Percentiles rank a stretch among this genome's conserved stretches.
phyloP scores from a whole-genome alignment of 2,797 vertebrate genomes.

The Paramormyrops hopkinsi region DNA sequence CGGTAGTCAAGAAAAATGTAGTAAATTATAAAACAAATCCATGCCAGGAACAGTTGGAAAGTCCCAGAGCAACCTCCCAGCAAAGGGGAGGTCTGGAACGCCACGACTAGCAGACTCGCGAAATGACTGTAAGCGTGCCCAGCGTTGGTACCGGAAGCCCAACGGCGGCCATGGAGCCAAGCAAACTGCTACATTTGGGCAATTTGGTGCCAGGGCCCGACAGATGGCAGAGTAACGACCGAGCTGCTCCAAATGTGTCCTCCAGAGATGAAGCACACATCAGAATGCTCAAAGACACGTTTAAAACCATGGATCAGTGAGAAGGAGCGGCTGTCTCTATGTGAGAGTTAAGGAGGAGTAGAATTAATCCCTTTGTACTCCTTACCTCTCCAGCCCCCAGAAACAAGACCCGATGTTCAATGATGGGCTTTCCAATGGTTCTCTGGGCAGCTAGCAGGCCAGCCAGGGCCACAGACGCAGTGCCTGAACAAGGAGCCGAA shows the following conservation, averaged over 20 bases:
- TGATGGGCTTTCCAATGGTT: conserved; percentile 71
- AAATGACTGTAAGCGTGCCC: background rate
- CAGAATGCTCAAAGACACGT: background rate
- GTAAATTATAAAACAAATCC: background rate
- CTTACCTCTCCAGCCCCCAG: conserved; percentile 92
- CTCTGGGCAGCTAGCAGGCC: conserved; percentile 84
- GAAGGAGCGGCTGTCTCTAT: background rate
- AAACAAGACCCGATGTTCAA: conserved; percentile 85
- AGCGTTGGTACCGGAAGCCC: background rate
- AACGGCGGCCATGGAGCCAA: background rate
- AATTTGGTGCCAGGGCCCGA: background rate
- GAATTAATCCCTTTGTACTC: background rate
- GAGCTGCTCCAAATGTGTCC: background rate
- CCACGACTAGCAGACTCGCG: background rate
- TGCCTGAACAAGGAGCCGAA: conserved; percentile 59
- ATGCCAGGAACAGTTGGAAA: background rate
- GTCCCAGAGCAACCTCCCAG: background rate
- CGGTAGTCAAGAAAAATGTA: background rate
- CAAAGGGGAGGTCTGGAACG: background rate
- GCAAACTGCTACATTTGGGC: background rate
- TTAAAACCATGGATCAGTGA: background rate
- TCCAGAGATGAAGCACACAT: background rate
- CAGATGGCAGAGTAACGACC: background rate
- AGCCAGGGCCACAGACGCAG: conserved; percentile 83
- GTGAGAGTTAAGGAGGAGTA: background rate